Conservation (phyloP, 2,113 vertebrate species). For the cat (Felis catus) region DNA sequence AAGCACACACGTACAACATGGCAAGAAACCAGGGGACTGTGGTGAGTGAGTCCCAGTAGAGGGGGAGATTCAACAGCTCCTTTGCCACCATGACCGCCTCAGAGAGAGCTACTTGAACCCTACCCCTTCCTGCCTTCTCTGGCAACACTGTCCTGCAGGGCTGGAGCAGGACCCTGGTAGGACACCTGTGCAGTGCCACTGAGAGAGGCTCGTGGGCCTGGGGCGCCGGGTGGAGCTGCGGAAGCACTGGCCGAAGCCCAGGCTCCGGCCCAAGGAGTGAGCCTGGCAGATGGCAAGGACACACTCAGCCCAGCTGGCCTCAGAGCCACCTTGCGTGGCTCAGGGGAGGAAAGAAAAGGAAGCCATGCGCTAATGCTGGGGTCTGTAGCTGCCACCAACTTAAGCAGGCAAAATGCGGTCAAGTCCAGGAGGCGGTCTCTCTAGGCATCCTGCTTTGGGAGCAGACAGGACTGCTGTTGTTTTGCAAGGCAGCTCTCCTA, state of each 20-base stretch:
- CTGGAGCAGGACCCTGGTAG: not conserved
- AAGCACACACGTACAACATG: not conserved
- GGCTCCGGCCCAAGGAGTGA: conserved; percentile 8
- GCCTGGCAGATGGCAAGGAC: conserved; percentile 75
- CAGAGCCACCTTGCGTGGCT: not conserved
- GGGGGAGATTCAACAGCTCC: not conserved
- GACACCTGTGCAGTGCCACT: not conserved
- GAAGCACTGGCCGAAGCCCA: conserved; percentile 68
- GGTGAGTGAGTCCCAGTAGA: not conserved
- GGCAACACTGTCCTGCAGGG: not conserved
- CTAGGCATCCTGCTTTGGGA: not conserved
- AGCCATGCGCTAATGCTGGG: not conserved
- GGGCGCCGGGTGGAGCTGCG: not conserved
- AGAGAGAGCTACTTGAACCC: not conserved
- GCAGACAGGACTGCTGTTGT: not conserved
- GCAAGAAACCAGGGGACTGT: not conserved
- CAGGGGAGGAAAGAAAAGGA: conserved; percentile 1
- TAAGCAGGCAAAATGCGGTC: not conserved
- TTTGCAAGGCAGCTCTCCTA: not conserved
- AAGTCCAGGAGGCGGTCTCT: not conserved
- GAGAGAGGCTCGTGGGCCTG: not conserved
- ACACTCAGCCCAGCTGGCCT: conserved; percentile 62
- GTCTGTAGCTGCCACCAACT: not conserved
- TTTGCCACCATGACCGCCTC: not conserved
- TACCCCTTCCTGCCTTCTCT: not conserved